These are phyloP conservation scores for Drosophila tsacasi DNA, from an alignment of 1,140 invertebrate genomes.

Conservation along the genomic window DNA sequence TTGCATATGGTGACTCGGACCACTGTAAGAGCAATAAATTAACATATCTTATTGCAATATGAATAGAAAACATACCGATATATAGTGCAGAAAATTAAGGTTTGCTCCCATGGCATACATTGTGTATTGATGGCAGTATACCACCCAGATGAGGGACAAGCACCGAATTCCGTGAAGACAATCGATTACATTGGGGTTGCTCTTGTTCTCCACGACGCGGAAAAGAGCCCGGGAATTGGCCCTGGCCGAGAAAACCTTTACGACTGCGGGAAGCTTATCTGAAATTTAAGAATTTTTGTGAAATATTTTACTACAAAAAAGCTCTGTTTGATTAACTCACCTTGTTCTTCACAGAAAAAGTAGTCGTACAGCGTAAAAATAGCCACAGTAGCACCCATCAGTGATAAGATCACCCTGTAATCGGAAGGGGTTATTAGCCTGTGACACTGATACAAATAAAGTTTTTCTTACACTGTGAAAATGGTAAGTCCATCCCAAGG, in stretches of 20 bases:
- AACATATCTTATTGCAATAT: background rate
- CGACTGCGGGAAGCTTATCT: conserved; percentile 32
- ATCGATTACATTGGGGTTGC: conserved; percentile 71
- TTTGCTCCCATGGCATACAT: conserved; percentile 47
- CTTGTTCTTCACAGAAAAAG: conserved; percentile 43
- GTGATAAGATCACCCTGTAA: conserved; percentile 46
- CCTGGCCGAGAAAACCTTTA: conserved; percentile 58
- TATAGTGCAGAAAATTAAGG: conserved; percentile 46
- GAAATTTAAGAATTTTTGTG: background rate
- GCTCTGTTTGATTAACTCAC: conserved; percentile 20
- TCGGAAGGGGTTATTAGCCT: background rate
- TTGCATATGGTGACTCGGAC: conserved; percentile 85
- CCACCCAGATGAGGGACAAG: conserved; percentile 89
- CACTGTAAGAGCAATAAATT: conserved; percentile 23
- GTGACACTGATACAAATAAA: background rate
- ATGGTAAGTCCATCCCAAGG: conserved; percentile 50
- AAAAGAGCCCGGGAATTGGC: conserved; percentile 49
- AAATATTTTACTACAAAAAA: background rate
- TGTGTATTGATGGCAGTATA: conserved; percentile 87
- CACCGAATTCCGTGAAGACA: conserved; percentile 87
- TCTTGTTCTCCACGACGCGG: conserved; percentile 18
- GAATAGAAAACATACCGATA: conserved; percentile 10
- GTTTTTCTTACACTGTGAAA: conserved; percentile 54
- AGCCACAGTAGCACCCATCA: conserved; percentile 17
- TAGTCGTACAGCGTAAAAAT: conserved; percentile 57